Evolutionary conservation across 1,140 invertebrate genomes (phyloP).

Genomic region (Hyles euphorbiae): DNA sequence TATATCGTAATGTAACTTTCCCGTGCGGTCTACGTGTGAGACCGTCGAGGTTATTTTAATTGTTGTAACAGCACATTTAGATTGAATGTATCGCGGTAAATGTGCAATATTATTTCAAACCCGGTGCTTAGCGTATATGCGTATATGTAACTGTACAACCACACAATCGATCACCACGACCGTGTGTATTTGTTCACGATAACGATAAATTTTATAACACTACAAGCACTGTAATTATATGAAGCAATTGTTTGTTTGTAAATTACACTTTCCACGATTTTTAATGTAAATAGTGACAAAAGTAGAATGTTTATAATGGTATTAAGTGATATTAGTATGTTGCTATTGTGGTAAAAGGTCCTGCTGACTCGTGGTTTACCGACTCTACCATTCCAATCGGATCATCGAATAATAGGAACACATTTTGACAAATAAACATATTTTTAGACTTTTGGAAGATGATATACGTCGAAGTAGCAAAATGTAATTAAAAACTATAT

Average conservation of each 20-base stretch:
- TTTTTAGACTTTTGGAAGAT: conserved; percentile 11
- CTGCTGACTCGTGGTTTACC: conserved; percentile 28
- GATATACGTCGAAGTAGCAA: conserved; percentile 11
- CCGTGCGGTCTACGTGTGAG: not conserved
- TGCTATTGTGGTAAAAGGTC: conserved; percentile 32
- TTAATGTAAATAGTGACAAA: conserved; percentile 47
- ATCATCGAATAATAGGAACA: conserved; percentile 25
- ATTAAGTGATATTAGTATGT: conserved; percentile 48
- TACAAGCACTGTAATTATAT: conserved; percentile 11
- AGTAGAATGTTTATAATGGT: conserved; percentile 35
- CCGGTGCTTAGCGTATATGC: conserved; percentile 43
- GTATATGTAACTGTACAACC: conserved; percentile 35
- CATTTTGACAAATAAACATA: conserved; percentile 20
- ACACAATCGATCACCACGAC: conserved; percentile 49
- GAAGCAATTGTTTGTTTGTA: conserved; percentile 21
- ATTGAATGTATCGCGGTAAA: conserved; percentile 22
- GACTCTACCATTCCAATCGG: conserved; percentile 53
- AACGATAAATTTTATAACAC: conserved; percentile 4
- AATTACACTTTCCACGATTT: conserved; percentile 17
- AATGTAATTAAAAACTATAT: conserved; percentile 25
- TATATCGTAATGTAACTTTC: conserved; percentile 45
- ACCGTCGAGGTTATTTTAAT: conserved; percentile 11
- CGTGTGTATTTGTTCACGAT: not conserved
- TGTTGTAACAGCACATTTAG: conserved; percentile 29
- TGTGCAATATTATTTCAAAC: conserved; percentile 42